Evolutionary conservation across 2,888 invertebrate species (phyloP).

Genomic region (Chironomus tentans): DNA sequence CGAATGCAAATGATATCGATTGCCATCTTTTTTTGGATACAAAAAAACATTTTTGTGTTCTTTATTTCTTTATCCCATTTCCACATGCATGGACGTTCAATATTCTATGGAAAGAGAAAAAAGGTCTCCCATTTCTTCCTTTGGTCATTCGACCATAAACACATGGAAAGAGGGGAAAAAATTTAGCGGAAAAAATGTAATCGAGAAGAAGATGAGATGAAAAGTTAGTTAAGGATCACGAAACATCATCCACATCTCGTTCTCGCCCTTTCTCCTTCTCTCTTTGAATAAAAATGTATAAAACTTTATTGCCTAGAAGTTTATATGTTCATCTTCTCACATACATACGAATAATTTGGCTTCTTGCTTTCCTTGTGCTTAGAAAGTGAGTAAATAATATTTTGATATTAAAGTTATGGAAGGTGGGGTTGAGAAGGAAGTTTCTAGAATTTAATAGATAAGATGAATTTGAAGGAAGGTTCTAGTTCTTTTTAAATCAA

Average conservation of each 20-base stretch:
- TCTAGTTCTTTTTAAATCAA: too few relatives aligned
- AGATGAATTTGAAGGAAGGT: too few relatives aligned
- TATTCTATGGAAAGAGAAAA: background rate
- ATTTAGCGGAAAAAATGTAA: background rate
- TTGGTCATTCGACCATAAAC: background rate
- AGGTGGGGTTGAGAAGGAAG: too few relatives aligned
- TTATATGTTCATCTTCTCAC: background rate
- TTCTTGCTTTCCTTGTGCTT: background rate
- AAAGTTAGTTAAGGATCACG: conserved; percentile 23
- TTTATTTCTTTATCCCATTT: background rate
- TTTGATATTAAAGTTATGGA: background rate
- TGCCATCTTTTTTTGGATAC: background rate
- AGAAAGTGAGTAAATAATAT: background rate
- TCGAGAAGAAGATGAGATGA: background rate
- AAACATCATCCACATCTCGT: background rate
- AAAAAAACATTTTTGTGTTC: background rate
- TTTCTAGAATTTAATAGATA: too few relatives aligned
- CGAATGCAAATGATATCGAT: conserved; percentile 22
- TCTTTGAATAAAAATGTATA: background rate
- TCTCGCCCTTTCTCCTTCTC: background rate
- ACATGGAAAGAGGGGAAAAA: background rate
- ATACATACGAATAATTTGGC: background rate
- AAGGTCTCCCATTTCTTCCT: background rate
- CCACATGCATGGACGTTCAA: background rate
- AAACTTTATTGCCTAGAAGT: conserved; percentile 26